phyloP scores from a whole-genome alignment of 2,113 vertebrate species.

The Theristicus caerulescens region DNA sequence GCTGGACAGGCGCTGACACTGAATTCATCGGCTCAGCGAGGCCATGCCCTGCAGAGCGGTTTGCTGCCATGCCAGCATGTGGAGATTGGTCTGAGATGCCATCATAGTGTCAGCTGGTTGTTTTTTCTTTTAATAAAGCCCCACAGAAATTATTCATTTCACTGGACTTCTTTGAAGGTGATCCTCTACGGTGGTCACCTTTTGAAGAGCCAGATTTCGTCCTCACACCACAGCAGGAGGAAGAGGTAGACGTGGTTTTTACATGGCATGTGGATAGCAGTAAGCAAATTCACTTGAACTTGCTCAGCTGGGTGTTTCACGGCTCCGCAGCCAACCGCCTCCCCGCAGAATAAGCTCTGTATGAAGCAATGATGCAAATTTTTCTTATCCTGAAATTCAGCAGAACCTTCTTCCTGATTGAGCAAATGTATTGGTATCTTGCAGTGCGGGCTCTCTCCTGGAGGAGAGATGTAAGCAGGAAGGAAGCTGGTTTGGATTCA shows the following conservation, averaged over 20 bases:
- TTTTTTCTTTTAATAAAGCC: background rate
- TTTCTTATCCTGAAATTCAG: constrained; percentile 18
- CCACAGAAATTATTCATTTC: background rate
- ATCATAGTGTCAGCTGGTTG: background rate
- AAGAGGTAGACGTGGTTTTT: background rate
- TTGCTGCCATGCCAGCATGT: background rate
- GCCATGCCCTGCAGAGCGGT: background rate
- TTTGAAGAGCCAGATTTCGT: background rate
- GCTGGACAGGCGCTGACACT: background rate
- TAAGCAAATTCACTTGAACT: background rate
- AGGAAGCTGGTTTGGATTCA: background rate
- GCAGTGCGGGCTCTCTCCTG: background rate
- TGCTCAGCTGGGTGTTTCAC: background rate
- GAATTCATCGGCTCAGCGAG: background rate
- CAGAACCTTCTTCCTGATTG: background rate
- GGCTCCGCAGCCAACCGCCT: background rate
- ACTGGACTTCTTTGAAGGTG: background rate
- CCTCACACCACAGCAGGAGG: rapidly evolving
- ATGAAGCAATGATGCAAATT: background rate
- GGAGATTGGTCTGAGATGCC: background rate
- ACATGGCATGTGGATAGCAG: background rate
- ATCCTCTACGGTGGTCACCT: background rate
- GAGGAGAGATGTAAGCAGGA: background rate
- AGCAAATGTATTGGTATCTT: background rate
- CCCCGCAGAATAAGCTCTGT: background rate